These are phyloP conservation scores for Pitangus sulphuratus DNA, from an alignment of 2,797 vertebrate genomes.

Conservation along the genomic window DNA sequence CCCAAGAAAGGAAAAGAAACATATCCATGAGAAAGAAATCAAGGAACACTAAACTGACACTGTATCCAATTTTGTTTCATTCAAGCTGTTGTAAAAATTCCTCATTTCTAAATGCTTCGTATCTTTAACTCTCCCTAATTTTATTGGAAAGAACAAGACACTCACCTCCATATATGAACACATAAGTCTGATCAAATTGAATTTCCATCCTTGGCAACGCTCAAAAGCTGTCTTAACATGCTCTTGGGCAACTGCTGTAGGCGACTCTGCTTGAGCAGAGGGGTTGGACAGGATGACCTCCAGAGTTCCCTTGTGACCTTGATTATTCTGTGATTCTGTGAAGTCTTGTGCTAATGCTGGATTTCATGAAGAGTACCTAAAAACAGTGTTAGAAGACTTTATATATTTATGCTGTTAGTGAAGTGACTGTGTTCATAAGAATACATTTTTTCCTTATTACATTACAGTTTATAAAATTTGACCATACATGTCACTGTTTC, in stretches of 20 bases:
- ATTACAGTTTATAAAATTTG: not conserved
- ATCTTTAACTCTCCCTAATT: not conserved
- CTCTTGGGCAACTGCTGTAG: not conserved
- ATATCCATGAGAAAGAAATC: not conserved
- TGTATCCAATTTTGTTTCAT: not conserved
- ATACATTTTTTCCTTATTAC: not conserved
- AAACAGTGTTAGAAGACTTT: not conserved
- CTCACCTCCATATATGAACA: not conserved
- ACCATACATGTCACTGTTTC: not conserved
- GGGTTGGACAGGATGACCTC: not conserved
- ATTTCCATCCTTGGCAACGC: rapidly evolving
- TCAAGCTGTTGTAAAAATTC: not conserved
- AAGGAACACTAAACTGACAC: not conserved
- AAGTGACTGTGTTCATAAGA: not conserved
- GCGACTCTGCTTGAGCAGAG: not conserved
- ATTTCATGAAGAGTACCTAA: not conserved
- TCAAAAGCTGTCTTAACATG: not conserved
- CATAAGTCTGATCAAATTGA: not conserved
- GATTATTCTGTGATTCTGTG: not conserved
- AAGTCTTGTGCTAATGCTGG: not conserved
- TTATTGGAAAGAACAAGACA: not conserved
- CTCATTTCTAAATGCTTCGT: not conserved
- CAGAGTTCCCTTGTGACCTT: not conserved
- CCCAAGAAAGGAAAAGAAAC: not conserved
- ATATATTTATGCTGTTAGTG: not conserved